phyloP scores from a whole-genome alignment of 2,888 invertebrate species.

The Autographa gamma region DNA sequence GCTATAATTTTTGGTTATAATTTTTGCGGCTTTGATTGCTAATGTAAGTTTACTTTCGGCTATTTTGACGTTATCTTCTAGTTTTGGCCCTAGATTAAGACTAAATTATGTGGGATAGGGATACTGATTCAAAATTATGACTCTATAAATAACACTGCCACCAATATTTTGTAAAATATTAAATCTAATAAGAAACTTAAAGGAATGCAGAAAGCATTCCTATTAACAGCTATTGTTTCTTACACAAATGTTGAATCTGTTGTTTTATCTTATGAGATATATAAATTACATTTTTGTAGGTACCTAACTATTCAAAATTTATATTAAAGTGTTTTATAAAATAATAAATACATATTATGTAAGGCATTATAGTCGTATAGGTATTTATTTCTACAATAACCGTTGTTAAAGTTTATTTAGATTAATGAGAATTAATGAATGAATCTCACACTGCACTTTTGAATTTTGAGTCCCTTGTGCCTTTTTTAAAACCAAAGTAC shows the following conservation, averaged over 20 bases:
- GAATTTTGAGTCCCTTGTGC: slow-evolving; percentile 72
- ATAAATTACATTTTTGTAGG: slow-evolving; percentile 25
- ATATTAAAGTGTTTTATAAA: slow-evolving; percentile 25
- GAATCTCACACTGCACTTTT: slow-evolving; percentile 40
- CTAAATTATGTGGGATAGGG: slow-evolving; percentile 28
- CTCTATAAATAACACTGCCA: slow-evolving; percentile 56
- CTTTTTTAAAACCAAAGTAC: slow-evolving; percentile 71
- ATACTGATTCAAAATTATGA: slow-evolving; percentile 28
- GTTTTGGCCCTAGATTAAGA: slow-evolving; percentile 39
- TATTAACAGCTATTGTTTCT: slow-evolving; percentile 12
- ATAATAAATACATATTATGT: slow-evolving; percentile 36
- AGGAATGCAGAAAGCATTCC: slow-evolving; percentile 8
- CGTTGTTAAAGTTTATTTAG: slow-evolving; percentile 48
- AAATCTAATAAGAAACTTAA: slow-evolving; percentile 16
- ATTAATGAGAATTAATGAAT: slow-evolving; percentile 47
- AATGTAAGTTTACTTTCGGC: slow-evolving; percentile 36
- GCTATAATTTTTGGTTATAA: slow-evolving; percentile 17
- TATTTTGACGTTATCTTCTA: slow-evolving; percentile 45
- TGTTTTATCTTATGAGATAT: slow-evolving; percentile 22
- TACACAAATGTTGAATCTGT: slow-evolving; percentile 35
- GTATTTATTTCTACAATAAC: slow-evolving; percentile 52
- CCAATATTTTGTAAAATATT: slow-evolving; percentile 41
- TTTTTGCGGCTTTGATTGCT: slow-evolving; percentile 28
- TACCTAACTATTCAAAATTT: slow-evolving; percentile 24
- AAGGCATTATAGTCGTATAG: slow-evolving; percentile 45